These are phyloP conservation scores for Lydus trimaculatus DNA, from an alignment of 2,888 invertebrate species.

Conservation along the genomic window DNA sequence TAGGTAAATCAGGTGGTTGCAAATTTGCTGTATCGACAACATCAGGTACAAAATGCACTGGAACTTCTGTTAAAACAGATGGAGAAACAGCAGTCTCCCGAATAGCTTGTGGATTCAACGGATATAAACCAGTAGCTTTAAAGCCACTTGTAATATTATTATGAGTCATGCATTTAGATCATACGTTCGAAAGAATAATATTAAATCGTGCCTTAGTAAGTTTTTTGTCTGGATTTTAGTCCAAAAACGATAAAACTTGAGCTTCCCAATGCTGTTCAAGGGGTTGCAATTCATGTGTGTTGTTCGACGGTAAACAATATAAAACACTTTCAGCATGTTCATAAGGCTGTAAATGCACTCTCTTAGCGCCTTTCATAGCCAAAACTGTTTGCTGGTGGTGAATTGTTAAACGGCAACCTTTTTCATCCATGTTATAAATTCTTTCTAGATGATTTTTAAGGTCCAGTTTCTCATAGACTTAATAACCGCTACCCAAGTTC, in stretches of 20 bases:
- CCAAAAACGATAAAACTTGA: constrained; percentile 48
- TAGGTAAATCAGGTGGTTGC: no score
- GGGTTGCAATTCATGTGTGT: constrained; percentile 53
- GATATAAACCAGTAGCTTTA: constrained; percentile 31
- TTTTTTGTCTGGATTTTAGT: constrained; percentile 38
- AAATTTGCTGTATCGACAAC: no score
- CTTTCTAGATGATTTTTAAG: constrained; percentile 39
- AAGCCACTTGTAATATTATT: constrained; percentile 32
- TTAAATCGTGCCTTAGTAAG: constrained; percentile 49
- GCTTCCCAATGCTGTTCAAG: constrained; percentile 53
- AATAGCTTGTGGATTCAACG: constrained; percentile 25
- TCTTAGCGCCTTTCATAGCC: constrained; percentile 45
- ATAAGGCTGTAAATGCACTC: constrained; percentile 43
- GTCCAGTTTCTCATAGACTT: no score
- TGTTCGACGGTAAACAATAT: constrained; percentile 53
- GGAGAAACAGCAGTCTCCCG: constrained; percentile 31
- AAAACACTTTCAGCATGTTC: constrained; percentile 52
- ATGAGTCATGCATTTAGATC: constrained; percentile 27
- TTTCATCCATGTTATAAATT: constrained; percentile 49
- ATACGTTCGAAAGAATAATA: constrained; percentile 25
- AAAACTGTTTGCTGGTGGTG: constrained; percentile 45
- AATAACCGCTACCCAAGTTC: no score
- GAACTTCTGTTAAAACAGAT: constrained; percentile 8
- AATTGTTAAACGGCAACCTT: constrained; percentile 44
- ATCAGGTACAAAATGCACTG: no score